These are phyloP conservation scores for Mactra quadrangularis DNA, from an alignment of 1,140 invertebrate species.

Conservation along the genomic window DNA sequence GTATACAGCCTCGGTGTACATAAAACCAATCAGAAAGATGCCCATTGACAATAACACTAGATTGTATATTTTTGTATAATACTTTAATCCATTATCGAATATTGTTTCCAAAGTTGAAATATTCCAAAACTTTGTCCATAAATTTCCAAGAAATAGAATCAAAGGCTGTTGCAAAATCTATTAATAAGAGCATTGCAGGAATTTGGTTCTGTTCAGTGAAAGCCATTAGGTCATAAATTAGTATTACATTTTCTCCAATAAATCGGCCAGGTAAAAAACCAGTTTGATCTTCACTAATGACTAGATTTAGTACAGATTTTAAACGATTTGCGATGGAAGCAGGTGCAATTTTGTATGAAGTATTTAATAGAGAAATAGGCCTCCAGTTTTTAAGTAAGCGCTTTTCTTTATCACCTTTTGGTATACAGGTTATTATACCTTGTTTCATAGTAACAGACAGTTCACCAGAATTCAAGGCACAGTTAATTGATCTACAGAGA, in stretches of 20 bases:
- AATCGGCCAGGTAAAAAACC: slow-evolving; percentile 44
- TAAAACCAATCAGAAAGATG: too few relatives aligned
- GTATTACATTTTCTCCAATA: slow-evolving; percentile 31
- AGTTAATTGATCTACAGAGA: slow-evolving; percentile 16
- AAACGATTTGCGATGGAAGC: slow-evolving; percentile 6
- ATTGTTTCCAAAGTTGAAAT: slow-evolving; percentile 11
- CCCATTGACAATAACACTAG: slow-evolving; percentile 17
- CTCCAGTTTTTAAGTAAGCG: slow-evolving; percentile 41
- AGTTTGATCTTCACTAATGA: slow-evolving; percentile 44
- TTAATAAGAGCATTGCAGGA: background rate
- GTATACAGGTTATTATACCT: slow-evolving; percentile 29
- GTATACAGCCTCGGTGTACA: slow-evolving; percentile 14
- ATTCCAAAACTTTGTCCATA: slow-evolving; percentile 14
- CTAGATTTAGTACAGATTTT: slow-evolving; percentile 12
- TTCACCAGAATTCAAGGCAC: slow-evolving; percentile 12
- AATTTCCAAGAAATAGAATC: slow-evolving; percentile 28
- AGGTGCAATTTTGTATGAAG: slow-evolving; percentile 45
- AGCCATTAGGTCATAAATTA: slow-evolving; percentile 29
- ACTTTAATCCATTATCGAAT: background rate
- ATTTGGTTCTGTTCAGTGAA: slow-evolving; percentile 3
- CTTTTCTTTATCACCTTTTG: slow-evolving; percentile 48
- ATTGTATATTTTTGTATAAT: slow-evolving; percentile 25
- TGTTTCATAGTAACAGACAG: slow-evolving; percentile 21
- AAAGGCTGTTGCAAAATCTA: slow-evolving; percentile 32
- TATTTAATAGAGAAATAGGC: slow-evolving; percentile 54